Base-by-base conservation (phyloP, 2,113 vertebrate genomes). In the Pomatostomus ruficeps region DNA sequence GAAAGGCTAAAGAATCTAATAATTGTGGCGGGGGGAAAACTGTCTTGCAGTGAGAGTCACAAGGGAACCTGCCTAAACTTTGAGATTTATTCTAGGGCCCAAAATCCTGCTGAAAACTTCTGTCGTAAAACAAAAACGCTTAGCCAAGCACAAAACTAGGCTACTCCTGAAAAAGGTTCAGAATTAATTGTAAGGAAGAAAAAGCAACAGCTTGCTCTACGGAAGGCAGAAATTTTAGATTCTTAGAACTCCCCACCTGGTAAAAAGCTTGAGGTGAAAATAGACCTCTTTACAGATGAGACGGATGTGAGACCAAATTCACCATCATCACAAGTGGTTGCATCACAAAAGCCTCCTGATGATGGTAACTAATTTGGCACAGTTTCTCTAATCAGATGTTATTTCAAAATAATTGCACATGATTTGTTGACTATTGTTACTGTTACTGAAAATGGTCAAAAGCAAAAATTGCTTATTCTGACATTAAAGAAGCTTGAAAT, bases 381-480 rank as follows among this genome's bases (percentile, higher is more conserved):
- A 38, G 8, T 77, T 84, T 93, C 38, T 89, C 48, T 67, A 70
- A 91, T 87, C 80, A 89, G 57, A 59, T 71, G 43, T 71, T 55
- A 36, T 77, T 96, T 89, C 38, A 78, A 43, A 96, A 87, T 89
- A 87, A 91, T 86, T 84, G 38, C 55, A 74, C 22, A 21, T 63
- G 38, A 84, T 94, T 92, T 91, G 33, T 84, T 91, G 76, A 49
- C 45, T 33, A 8, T 80, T 70, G 68, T 80, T 72, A 29, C 42
- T 75, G 40, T 71, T 91, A 49, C 78, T 91, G 61, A 91, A 94
- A 87, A 75, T n/a, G 40, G 40, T 14, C 59, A 91, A 63, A 81
- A 84, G 35, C 80, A 95, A 83, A 89, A 86, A 84, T 75, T 77
- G 65, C 77, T 77, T 91, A 42, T 76, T 90, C 62, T 88, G 71